These are phyloP conservation scores for Oreochromis spilurus DNA, from an alignment of 2,113 vertebrate genomes.

Conservation along the genomic window DNA sequence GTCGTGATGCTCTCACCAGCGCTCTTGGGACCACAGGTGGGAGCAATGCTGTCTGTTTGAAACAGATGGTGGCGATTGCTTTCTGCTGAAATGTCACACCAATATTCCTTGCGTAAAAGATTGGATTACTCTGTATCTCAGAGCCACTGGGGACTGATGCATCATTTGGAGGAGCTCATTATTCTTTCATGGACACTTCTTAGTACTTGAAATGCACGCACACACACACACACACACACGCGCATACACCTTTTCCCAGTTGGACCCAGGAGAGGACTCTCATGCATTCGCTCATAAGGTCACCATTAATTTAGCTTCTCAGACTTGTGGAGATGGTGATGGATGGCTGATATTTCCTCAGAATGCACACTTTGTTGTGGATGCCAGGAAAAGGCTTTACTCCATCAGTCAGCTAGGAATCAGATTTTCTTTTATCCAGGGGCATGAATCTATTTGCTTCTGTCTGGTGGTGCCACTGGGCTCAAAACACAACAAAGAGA, in stretches of 20 bases:
- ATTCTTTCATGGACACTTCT: conserved; percentile 39
- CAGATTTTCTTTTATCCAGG: conserved; percentile 13
- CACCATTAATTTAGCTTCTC: conserved; percentile 42
- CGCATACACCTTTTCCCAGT: not conserved
- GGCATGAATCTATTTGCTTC: conserved; percentile 33
- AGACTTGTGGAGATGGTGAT: conserved; percentile 23
- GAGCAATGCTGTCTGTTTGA: not conserved
- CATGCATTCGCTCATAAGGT: conserved; percentile 30
- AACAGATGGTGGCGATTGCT: conserved; percentile 13
- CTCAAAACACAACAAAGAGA: conserved; percentile 26
- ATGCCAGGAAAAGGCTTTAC: conserved; percentile 3
- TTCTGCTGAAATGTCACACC: conserved; percentile 47
- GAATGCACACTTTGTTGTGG: conserved; percentile 2
- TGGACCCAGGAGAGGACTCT: not conserved
- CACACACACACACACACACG: not conserved
- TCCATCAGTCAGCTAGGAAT: conserved; percentile 32
- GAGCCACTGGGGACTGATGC: conserved; percentile 23
- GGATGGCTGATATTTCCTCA: conserved; percentile 46
- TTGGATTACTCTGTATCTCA: conserved; percentile 1
- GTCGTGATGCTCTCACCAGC: not conserved
- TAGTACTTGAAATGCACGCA: not conserved
- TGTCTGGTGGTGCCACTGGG: conserved; percentile 11
- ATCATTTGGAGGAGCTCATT: conserved; percentile 54
- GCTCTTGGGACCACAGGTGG: not conserved
- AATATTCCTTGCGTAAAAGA: conserved; percentile 11